Evolutionary conservation across 2,113 vertebrate genomes (phyloP).

Genomic region (Carassius carassius): DNA sequence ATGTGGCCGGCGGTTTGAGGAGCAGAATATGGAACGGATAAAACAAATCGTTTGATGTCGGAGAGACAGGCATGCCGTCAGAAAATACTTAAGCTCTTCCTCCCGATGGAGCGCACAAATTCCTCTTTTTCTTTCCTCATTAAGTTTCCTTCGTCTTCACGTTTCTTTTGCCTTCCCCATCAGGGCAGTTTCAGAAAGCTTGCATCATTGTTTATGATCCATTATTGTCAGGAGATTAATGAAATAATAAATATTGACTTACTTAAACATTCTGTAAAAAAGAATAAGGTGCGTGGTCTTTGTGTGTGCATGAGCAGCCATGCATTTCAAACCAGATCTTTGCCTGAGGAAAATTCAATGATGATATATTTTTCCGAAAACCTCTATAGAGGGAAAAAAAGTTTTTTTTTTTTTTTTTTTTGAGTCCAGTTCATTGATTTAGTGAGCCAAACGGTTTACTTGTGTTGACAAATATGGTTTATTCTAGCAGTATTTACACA

Average conservation of each 20-base stretch:
- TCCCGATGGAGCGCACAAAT: constrained; percentile 68
- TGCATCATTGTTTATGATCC: constrained; percentile 77
- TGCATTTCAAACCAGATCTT: constrained; percentile 19
- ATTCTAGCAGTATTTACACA: constrained; percentile 7
- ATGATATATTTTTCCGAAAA: not conserved
- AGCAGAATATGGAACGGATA: constrained; percentile 80
- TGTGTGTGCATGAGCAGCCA: not conserved
- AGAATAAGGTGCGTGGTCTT: constrained; percentile 34
- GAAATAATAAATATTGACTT: constrained; percentile 73
- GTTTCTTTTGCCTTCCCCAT: constrained; percentile 56
- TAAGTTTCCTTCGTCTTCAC: constrained; percentile 49
- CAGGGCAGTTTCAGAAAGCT: constrained; percentile 69
- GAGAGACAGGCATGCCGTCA: constrained; percentile 79
- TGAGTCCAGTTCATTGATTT: not conserved
- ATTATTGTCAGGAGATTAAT: constrained; percentile 68
- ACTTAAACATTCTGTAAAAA: constrained; percentile 58
- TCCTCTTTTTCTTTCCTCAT: constrained; percentile 59
- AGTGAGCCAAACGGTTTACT: not conserved
- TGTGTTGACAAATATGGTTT: not conserved
- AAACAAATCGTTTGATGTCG: constrained; percentile 84
- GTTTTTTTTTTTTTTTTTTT: too few relatives aligned
- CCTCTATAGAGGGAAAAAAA: not conserved
- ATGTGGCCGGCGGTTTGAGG: constrained; percentile 74
- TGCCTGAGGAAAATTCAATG: constrained; percentile 29
- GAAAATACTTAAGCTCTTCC: constrained; percentile 79